A percentile compares a stretch with the other conserved stretches of the same genome.
Evolutionary conservation across 2,888 invertebrate genomes (phyloP).

Genomic region (Bembecia ichneumoniformis): DNA sequence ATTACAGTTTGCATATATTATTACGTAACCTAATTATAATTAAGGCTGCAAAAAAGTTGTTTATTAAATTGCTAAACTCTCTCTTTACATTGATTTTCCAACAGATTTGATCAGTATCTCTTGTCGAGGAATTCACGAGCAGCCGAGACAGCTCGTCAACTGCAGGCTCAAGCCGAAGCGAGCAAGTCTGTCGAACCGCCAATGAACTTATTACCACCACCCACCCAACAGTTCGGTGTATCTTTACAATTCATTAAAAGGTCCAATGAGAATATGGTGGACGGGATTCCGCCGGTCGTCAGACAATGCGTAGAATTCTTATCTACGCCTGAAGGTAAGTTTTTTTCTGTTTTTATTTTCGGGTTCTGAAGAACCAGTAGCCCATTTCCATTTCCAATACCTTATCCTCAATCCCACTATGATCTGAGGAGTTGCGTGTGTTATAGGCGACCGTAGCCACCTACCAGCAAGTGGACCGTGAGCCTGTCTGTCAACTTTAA

Average conservation of each 20-base stretch:
- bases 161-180: neutral
- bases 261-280: conserved; percentile 80
- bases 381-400: too few species aligned
- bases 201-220: conserved; percentile 39
- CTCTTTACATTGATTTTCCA: neutral
- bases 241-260: conserved; percentile 92
- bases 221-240: conserved; percentile 96
- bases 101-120: conserved; percentile 83
- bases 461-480: too few species aligned
- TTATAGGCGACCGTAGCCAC: too few species aligned
- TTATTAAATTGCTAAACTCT: too few species aligned
- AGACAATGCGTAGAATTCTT: conserved; percentile 92
- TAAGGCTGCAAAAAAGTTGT: too few species aligned
- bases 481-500: too few species aligned
- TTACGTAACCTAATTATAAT: too few species aligned
- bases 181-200: conserved; percentile 9
- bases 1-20: too few species aligned
- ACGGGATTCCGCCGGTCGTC: conserved; percentile 93
- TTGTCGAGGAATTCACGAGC: conserved; percentile 71
- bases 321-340: conserved; percentile 87
- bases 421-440: too few species aligned
- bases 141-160: conserved; percentile 34
- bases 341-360: neutral
- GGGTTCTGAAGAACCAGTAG: neutral
- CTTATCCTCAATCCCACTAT: too few species aligned